phyloP scores from a whole-genome alignment of 2,888 invertebrate genomes.

The Drosophila monieri region DNA sequence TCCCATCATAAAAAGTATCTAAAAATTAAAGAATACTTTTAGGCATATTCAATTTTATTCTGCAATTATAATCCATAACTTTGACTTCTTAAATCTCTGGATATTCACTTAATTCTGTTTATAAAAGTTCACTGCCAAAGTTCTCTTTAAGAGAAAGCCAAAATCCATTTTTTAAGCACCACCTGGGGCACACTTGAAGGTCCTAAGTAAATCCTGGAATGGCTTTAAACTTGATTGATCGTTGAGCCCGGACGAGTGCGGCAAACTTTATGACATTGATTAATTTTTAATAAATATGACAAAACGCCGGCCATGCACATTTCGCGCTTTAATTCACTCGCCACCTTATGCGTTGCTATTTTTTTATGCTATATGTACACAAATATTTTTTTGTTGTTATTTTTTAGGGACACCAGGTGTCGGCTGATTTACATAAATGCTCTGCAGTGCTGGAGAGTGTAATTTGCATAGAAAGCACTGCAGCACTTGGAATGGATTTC shows the following conservation, averaged over 20 bases:
- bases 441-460: slow-evolving; percentile 57
- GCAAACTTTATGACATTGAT: slow-evolving; percentile 74
- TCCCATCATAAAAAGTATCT: no score
- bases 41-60: neutral
- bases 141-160: neutral
- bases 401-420: slow-evolving; percentile 60
- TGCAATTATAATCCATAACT: neutral
- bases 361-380: neutral
- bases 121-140: neutral
- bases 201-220: slow-evolving; percentile 26
- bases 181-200: slow-evolving; percentile 17
- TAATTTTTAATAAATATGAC: slow-evolving; percentile 74
- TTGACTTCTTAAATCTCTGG: slow-evolving; percentile 2
- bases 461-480: slow-evolving; percentile 48
- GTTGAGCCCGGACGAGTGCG: slow-evolving; percentile 17
- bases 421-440: slow-evolving; percentile 68
- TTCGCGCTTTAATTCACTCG: slow-evolving; percentile 17
- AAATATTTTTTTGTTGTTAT: slow-evolving; percentile 10
- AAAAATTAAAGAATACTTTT: neutral
- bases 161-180: slow-evolving; percentile 8
- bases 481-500: slow-evolving; percentile 38
- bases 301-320: slow-evolving; percentile 31
- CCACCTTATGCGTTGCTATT: neutral
- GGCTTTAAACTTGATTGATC: slow-evolving; percentile 49
- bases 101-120: neutral